Base-by-base conservation (phyloP, 1,140 invertebrate genomes). In the Hypsibius dujardini region DNA sequence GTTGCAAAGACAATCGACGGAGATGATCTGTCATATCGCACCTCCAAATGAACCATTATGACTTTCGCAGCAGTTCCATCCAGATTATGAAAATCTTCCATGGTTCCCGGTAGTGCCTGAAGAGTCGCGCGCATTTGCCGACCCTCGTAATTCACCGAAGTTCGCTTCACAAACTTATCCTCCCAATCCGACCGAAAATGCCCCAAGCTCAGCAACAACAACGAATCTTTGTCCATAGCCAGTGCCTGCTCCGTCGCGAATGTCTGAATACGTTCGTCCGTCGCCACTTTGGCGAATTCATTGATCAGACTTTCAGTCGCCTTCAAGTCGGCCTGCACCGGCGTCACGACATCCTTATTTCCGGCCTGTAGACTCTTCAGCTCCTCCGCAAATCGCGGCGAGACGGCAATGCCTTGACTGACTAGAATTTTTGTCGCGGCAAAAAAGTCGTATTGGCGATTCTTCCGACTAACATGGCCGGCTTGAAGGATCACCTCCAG, bases 21-120 rank as follows among this genome's bases (percentile, higher is more conserved):
- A 7, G 50, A 56, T 56, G 7, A n/a, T n/a, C 7, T 56, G 7
- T 12, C 50, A 56, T 56, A 12, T 7, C 50, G n/a, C n/a, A 67
- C 62, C 62, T 67, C 12, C 62, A 67, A 42, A 67, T 67, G 62
- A 3, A 67, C 62, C 12, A 42, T 67, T 3, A 67, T 3, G 42
- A 67, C 62, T 67, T 67, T 12, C 12, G 3, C 45, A 42, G 45
- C 62, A 42, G 12, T 67, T 67, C 62, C 62, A 42, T 67, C 62
- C 62, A 42, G 12, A 42, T 67, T 67, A 42, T 67, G 62, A 42
- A 67, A 67, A 42, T 67, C 62, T 67, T 67, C 62, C 62, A 67
- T 15, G 42, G 12, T 67, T 3, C 3, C 42, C 62, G 62, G 62
- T 7, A 67, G 42, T 67, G 3, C 62, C 12, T 15, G 12, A 7